Evolutionary conservation across 2,797 vertebrate species (phyloP).

Genomic region (Alauda arvensis): DNA sequence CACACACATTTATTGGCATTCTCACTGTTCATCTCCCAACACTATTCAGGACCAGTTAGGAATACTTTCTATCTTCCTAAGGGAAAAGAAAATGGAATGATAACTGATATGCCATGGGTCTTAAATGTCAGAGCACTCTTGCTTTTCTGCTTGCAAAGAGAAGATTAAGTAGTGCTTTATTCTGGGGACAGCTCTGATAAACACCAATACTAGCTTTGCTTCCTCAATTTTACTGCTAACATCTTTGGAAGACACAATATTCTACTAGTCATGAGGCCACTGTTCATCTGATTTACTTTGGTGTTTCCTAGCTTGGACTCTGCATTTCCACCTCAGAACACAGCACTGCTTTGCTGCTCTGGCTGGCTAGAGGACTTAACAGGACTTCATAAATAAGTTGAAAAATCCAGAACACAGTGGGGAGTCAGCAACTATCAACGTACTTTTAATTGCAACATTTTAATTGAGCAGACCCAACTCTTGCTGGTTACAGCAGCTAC

Average conservation of each 20-base stretch:
- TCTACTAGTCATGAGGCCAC: not conserved
- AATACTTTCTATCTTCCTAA: conserved; percentile 17
- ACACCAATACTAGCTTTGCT: not conserved
- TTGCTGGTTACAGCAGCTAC: not conserved
- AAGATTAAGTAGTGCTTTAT: not conserved
- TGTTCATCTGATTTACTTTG: not conserved
- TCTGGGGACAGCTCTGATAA: not conserved
- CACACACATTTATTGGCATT: conserved; percentile 61
- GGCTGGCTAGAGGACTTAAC: not conserved
- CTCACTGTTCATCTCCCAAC: conserved; percentile 57
- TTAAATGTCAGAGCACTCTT: not conserved
- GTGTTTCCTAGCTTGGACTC: not conserved
- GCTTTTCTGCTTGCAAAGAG: not conserved
- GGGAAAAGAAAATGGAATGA: conserved; percentile 2
- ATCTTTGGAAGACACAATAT: not conserved
- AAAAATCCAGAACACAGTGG: not conserved
- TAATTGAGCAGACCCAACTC: not conserved
- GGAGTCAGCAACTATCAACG: not conserved
- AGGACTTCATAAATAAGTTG: not conserved
- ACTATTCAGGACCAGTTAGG: conserved; percentile 14
- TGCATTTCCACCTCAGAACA: not conserved
- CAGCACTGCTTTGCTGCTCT: not conserved
- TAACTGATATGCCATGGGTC: not conserved
- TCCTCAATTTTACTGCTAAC: not conserved
- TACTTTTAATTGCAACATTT: not conserved